Evolutionary conservation across 2,113 vertebrate genomes (phyloP), one percentile per base, ranked within the genome.

Genomic region (Coracopsis vasa): DNA sequence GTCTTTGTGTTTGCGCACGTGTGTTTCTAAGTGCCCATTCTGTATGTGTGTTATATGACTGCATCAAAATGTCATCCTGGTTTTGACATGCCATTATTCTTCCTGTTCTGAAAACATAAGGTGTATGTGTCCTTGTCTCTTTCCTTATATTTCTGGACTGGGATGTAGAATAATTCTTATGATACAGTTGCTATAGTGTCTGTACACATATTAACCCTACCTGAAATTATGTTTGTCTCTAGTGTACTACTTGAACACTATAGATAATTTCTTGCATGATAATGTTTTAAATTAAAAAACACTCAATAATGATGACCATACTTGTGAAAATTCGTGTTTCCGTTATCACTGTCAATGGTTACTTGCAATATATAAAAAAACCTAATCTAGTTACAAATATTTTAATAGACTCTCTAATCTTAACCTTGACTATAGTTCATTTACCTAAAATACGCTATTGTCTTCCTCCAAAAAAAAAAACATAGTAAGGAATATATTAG

Each of bases 1-100:
- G 10, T 17, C 4, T 70, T 47, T 53, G 14, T 54, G 11, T 85
- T 86, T 69, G 21, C 10, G 4, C 19, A 6, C 0, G 0, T 42
- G 17, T 33, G 17, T 61, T 73, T 87, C 19, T 24, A 7, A 66
- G 27, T 58, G 31, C 16, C 27, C 9, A 0, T 74, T 73, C 50
- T 8, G 0, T 5, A 2, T 44, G 21, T 44, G 3, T 15, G 7
- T 50, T 92, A 1, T 4, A 60, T 31, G 37, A 48, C 41, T 48
- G 15, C 42, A 39, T 37, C 42, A 29, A 19, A 71, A 61, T 4
- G 5, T 28, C 10, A 50, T 54, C 29, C 44, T 72, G 27, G 1
- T 33, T 84, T 85, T 82, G 24, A 37, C 5, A 11, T 28, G 20
- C 20, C 67, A 79, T 2, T 3, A 3, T 71, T 81, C 61, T 80